Conservation (phyloP, 2,888 invertebrate genomes). For the Metallyticus violacea region DNA sequence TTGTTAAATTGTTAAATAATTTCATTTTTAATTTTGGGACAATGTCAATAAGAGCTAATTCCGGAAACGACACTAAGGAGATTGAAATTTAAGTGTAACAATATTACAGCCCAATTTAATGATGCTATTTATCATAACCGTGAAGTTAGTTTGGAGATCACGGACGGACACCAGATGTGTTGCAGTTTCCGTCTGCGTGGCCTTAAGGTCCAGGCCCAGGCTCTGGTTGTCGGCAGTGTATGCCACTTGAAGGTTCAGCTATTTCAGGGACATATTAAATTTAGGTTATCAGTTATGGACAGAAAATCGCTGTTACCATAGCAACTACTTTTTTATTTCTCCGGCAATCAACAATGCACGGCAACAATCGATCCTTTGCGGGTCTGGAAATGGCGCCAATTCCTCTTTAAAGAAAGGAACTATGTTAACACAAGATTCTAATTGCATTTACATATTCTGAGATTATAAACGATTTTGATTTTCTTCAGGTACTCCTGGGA, state of each 20-base stretch:
- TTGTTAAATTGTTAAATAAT: no score
- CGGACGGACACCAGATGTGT: background rate
- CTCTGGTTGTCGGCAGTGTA: background rate
- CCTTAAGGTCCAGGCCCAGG: background rate
- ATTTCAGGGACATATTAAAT: no score
- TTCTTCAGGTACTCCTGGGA: conserved; percentile 48
- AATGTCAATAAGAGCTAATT: no score
- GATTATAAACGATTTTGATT: background rate
- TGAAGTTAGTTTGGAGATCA: background rate
- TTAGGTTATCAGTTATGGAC: background rate
- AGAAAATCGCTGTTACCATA: background rate
- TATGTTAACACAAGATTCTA: background rate
- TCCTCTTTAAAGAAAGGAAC: no score
- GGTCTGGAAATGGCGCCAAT: background rate
- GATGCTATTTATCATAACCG: background rate
- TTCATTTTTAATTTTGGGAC: no score
- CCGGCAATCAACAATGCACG: no score
- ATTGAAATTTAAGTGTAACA: no score
- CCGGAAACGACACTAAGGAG: no score
- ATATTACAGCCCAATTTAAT: no score
- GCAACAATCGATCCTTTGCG: background rate
- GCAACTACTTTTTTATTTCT: no score
- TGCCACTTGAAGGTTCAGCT: background rate
- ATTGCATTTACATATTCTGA: background rate
- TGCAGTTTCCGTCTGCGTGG: background rate